Conservation (phyloP, 2,888 invertebrate species). For the Cerastoderma edule region DNA sequence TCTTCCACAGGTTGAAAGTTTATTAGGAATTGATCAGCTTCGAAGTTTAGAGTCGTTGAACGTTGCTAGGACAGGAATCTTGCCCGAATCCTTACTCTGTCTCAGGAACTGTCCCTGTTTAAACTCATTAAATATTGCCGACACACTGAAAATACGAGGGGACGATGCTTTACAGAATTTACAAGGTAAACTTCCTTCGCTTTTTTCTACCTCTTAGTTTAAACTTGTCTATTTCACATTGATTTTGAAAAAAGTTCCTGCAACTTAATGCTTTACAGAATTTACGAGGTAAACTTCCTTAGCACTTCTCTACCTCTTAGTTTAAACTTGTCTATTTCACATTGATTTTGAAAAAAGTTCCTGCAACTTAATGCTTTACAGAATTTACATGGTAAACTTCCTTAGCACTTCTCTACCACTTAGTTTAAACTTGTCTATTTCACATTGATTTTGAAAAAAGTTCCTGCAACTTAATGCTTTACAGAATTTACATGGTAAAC, state of each 20-base stretch:
- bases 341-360: not conserved
- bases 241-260: not conserved
- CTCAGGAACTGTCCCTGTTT: constrained; percentile 67
- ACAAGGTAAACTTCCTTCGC: constrained; percentile 60
- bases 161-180: constrained; percentile 77
- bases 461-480: too few relatives aligned
- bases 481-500: too few relatives aligned
- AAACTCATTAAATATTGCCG: constrained; percentile 74
- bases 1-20: constrained; percentile 69
- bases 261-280: not conserved
- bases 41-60: constrained; percentile 72
- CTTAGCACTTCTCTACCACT: too few relatives aligned
- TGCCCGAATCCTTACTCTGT: constrained; percentile 75
- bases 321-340: not conserved
- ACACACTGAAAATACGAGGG: constrained; percentile 77
- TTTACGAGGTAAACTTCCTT: not conserved
- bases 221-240: too few relatives aligned
- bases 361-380: not conserved
- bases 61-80: constrained; percentile 76
- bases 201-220: too few relatives aligned
- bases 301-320: not conserved
- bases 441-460: too few relatives aligned
- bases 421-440: too few relatives aligned
- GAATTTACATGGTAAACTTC: too few relatives aligned
- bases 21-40: constrained; percentile 76